These are phyloP conservation scores for Tyrannus savana DNA, from an alignment of 2,113 vertebrate species.

Conservation along the genomic window DNA sequence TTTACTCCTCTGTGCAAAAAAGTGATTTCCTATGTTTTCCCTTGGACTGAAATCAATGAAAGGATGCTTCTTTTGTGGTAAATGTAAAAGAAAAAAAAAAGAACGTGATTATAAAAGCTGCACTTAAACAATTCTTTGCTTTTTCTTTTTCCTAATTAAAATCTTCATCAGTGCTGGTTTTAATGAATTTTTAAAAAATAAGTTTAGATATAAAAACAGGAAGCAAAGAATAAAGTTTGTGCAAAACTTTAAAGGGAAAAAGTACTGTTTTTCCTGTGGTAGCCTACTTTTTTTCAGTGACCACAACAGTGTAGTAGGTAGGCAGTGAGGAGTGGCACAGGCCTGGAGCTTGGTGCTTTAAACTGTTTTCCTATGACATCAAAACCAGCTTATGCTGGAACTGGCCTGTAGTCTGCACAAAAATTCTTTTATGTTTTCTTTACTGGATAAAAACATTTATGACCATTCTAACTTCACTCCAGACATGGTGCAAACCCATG, in stretches of 20 bases:
- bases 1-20: conserved; percentile 70
- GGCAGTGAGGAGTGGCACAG: neutral
- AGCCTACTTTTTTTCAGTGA: neutral
- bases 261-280: neutral
- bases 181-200: neutral
- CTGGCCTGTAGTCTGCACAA: neutral
- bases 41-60: conserved; percentile 55
- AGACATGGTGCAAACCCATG: neutral
- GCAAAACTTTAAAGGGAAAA: neutral
- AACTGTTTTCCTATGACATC: fast-evolving
- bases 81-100: conserved; percentile 61
- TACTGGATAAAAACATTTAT: neutral
- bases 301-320: neutral
- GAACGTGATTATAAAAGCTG: conserved; percentile 74
- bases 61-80: conserved; percentile 67
- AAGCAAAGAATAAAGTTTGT: conserved; percentile 58
- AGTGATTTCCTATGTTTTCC: conserved; percentile 47
- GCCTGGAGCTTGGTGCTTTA: neutral
- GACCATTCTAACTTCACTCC: neutral
- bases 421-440: neutral
- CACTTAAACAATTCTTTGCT: conserved; percentile 70
- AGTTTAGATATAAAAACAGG: neutral
- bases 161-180: conserved; percentile 20
- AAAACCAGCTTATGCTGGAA: neutral
- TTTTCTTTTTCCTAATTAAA: conserved; percentile 5